These are phyloP conservation scores for Rhamphomyia laevipes DNA, from an alignment of 2,888 invertebrate genomes.

Conservation along the genomic window DNA sequence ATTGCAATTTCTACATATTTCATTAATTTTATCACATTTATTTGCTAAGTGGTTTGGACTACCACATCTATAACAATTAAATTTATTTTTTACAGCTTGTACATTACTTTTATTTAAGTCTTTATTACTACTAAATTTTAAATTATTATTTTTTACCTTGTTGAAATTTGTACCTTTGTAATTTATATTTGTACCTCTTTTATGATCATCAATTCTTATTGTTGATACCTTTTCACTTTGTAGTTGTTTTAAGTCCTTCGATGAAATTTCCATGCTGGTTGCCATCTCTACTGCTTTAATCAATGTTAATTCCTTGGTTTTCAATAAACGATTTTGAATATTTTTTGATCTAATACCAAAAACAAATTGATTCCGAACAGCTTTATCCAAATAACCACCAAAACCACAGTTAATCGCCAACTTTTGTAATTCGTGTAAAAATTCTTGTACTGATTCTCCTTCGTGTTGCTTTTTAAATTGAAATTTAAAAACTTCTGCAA, in stretches of 20 bases:
- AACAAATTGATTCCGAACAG: slow-evolving; percentile 19
- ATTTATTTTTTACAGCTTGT: slow-evolving; percentile 7
- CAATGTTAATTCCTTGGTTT: slow-evolving; percentile 4
- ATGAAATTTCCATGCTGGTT: neutral
- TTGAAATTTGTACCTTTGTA: no score
- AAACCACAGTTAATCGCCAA: slow-evolving; percentile 17
- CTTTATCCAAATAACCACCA: slow-evolving; percentile 17
- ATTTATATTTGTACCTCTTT: no score
- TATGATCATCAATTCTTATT: neutral
- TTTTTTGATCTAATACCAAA: slow-evolving; percentile 4
- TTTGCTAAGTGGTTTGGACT: neutral
- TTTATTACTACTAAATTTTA: no score
- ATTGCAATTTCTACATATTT: neutral
- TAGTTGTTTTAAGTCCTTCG: neutral
- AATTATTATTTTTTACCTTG: no score
- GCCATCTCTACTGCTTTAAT: neutral
- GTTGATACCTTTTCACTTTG: neutral
- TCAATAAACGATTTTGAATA: slow-evolving; percentile 19
- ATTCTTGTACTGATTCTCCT: slow-evolving; percentile 16
- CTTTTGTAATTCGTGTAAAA: slow-evolving; percentile 14
- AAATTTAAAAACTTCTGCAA: slow-evolving; percentile 18
- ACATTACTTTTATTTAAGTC: no score
- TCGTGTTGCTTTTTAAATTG: slow-evolving; percentile 16
- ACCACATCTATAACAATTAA: neutral
- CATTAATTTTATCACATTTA: neutral